These are phyloP conservation scores for Hirudo medicinalis DNA, from an alignment of 1,140 invertebrate genomes.

Conservation along the genomic window DNA sequence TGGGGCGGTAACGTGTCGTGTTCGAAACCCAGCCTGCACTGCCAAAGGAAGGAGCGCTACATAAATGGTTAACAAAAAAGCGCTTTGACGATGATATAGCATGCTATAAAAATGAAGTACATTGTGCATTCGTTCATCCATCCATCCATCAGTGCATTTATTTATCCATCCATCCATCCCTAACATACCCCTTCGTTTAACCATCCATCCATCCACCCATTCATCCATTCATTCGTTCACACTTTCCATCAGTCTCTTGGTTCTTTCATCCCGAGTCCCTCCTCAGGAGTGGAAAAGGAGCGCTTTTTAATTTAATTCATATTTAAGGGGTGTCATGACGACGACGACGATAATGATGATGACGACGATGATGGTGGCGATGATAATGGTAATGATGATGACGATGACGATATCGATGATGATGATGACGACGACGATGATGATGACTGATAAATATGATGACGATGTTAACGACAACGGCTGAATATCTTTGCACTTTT, in stretches of 20 bases:
- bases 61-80: no score
- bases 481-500: no score
- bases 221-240: constrained; percentile 4
- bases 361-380: background rate
- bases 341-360: background rate
- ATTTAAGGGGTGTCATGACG: background rate
- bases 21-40: no score
- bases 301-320: background rate
- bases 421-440: background rate
- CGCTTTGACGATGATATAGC: no score
- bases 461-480: no score
- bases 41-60: no score
- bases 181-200: background rate
- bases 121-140: background rate
- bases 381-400: background rate
- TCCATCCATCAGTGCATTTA: background rate
- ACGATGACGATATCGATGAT: background rate
- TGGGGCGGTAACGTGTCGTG: no score
- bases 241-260: background rate
- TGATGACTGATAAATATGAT: no score
- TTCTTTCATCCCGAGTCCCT: background rate
- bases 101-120: no score
- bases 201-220: background rate
- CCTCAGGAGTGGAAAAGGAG: no score
- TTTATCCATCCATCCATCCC: background rate